These are phyloP conservation scores for Haliclona indistincta DNA, from an alignment of 37 sponge, comb jelly and placozoan species.

Conservation along the genomic window DNA sequence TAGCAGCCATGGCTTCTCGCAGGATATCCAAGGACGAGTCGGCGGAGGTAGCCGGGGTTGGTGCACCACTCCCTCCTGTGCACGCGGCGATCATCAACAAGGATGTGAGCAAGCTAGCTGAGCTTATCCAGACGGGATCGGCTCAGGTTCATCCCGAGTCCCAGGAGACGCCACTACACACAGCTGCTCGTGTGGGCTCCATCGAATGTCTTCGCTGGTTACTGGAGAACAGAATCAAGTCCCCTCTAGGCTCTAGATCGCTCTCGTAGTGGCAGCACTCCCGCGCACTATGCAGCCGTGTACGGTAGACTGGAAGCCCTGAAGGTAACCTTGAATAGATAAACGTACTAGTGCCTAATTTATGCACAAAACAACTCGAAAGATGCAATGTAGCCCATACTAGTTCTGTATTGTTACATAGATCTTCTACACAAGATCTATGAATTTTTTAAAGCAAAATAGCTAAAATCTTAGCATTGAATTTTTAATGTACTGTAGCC, in stretches of 20 bases:
- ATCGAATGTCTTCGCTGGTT: constrained; percentile 44
- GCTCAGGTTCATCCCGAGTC: constrained; percentile 26
- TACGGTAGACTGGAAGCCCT: constrained; percentile 59
- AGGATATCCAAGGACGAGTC: neutral
- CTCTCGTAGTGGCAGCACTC: constrained; percentile 68
- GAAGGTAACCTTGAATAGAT: no score
- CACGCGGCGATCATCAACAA: constrained; percentile 65
- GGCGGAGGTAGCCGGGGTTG: neutral
- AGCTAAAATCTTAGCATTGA: no score
- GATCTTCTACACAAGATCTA: no score
- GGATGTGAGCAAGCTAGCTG: constrained; percentile 31
- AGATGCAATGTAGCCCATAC: no score
- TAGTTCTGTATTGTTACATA: no score
- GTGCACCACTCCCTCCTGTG: neutral
- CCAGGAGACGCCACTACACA: constrained; percentile 63
- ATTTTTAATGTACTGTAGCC: no score
- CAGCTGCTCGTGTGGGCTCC: constrained; percentile 57
- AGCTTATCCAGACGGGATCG: constrained; percentile 35
- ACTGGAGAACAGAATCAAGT: constrained; percentile 12
- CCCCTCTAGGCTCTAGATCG: constrained; percentile 27
- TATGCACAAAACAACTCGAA: no score
- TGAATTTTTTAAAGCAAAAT: no score
- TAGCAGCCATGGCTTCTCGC: no score
- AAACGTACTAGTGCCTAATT: no score
- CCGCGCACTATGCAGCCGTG: constrained; percentile 81